Evolutionary conservation across 2,113 vertebrate species (phyloP).

Genomic region (Grallaria varia): DNA sequence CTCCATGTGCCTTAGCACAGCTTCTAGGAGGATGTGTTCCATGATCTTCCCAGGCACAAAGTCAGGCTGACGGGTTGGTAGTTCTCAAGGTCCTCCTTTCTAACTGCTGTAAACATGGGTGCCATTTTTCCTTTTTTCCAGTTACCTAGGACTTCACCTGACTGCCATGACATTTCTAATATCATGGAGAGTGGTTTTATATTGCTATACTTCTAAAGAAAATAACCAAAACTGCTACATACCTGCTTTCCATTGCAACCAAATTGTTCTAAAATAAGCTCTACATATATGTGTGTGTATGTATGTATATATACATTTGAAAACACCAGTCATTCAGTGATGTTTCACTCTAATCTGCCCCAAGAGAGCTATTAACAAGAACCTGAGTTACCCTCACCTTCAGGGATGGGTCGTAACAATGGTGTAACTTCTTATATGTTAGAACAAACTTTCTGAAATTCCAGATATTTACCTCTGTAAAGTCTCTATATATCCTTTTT

Average conservation of each 20-base stretch:
- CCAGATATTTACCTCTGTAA: neutral
- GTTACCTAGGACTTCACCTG: neutral
- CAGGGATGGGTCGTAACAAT: neutral
- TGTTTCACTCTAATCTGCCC: neutral
- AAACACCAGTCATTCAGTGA: neutral
- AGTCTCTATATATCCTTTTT: neutral
- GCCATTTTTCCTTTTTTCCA: neutral
- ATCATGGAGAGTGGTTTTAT: neutral
- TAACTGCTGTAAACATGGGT: rapidly evolving
- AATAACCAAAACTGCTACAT: neutral
- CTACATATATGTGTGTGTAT: neutral
- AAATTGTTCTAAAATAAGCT: neutral
- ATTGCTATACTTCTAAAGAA: neutral
- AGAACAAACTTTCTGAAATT: neutral
- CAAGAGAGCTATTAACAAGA: neutral
- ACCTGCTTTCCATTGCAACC: neutral
- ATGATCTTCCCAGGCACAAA: neutral
- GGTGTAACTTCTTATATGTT: neutral
- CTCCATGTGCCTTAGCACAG: neutral
- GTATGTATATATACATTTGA: neutral
- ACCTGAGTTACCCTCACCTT: neutral
- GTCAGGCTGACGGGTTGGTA: neutral
- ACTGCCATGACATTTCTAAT: neutral
- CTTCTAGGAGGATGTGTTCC: neutral
- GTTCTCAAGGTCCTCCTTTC: neutral